Base-by-base conservation (phyloP, 2,888 invertebrate species). In the Ectropis crepuscularia region DNA sequence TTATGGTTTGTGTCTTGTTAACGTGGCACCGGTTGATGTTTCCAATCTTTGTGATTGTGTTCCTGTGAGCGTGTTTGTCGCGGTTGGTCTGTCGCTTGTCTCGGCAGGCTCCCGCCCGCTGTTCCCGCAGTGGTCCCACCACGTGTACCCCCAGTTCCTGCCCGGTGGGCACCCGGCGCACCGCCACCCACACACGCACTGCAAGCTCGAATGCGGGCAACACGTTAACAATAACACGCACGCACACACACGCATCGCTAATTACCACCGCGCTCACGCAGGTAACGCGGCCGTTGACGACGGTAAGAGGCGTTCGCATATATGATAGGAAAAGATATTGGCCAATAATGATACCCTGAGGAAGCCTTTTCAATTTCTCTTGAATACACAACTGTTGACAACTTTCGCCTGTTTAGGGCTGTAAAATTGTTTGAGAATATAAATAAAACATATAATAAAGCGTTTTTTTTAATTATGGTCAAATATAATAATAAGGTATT, bases 51-150 rank as follows among this genome's bases (percentile, higher is more conserved):
- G 57, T 61, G 45, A 10, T 46, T 55, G 45, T 57, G 38, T 63
- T 57, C 46, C 51, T 11, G 7, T 58, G 16, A 42, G 39, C 50
- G 49, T 49, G 11, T 45, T 50, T 49, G 45, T 53, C 48, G 54
- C 48, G 42, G 43, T 49, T 57, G 37, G 12, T 53, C 50, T 46
- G 46, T 55, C 43, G 55, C 57, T 64, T 64, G 57, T 50, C 38
- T 42, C 6, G 41, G 57, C 74, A 80, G 92, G 96, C 88, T 95
- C 96, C 83, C 95, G 97, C 86, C 97, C 97, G 80, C 95, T 97
- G 88, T 98, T 98, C 93, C 97, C 97, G 78, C 97, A 98, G 94
- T 98, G 98, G 97, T 97, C 97, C 80, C 97, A 97, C 94, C 97
- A 97, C 94, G 97, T 98, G 85, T 97, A 97, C 93, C 97, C 98